A percentile compares a stretch with the other conserved stretches of the same genome.
Evolutionary conservation across 2,113 vertebrate genomes (phyloP).

Genomic region (Genyomyrus donnyi): DNA sequence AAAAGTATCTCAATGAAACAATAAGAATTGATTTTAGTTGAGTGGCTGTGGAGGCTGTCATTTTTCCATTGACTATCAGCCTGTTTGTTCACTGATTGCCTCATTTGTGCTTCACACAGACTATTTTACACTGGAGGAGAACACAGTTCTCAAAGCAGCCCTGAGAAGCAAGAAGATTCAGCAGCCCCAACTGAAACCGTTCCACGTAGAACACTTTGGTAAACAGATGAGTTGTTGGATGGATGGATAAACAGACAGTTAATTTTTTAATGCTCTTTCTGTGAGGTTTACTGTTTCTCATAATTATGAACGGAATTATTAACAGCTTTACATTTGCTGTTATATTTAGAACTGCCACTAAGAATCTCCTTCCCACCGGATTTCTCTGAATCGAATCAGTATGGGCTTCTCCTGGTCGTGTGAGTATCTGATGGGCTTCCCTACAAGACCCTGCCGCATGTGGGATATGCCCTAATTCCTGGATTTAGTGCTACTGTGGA

Average conservation of each 20-base stretch:
- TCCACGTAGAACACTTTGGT: slow-evolving; percentile 72
- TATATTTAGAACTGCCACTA: slow-evolving; percentile 78
- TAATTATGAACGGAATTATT: background rate
- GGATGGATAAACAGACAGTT: background rate
- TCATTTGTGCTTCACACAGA: slow-evolving; percentile 37
- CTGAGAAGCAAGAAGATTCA: slow-evolving; percentile 61
- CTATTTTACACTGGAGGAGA: slow-evolving; percentile 64
- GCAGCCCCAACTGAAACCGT: slow-evolving; percentile 60
- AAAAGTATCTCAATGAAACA: background rate
- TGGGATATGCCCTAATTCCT: background rate
- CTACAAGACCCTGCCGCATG: background rate
- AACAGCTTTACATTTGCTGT: background rate
- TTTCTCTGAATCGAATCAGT: slow-evolving; percentile 71
- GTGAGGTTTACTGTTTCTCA: background rate
- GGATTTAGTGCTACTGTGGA: background rate
- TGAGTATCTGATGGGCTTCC: slow-evolving; percentile 57
- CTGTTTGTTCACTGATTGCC: background rate
- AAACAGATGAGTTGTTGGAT: slow-evolving; percentile 33
- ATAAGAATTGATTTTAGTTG: background rate
- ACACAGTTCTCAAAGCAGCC: slow-evolving; percentile 56
- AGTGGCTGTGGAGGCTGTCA: background rate
- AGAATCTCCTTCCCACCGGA: slow-evolving; percentile 79
- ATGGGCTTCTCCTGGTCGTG: slow-evolving; percentile 82
- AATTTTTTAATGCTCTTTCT: background rate
- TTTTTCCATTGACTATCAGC: background rate